Evolutionary conservation across 1,140 invertebrate genomes (phyloP), one percentile per base, ranked within the genome.

Genomic region (Diachasma alloeum): DNA sequence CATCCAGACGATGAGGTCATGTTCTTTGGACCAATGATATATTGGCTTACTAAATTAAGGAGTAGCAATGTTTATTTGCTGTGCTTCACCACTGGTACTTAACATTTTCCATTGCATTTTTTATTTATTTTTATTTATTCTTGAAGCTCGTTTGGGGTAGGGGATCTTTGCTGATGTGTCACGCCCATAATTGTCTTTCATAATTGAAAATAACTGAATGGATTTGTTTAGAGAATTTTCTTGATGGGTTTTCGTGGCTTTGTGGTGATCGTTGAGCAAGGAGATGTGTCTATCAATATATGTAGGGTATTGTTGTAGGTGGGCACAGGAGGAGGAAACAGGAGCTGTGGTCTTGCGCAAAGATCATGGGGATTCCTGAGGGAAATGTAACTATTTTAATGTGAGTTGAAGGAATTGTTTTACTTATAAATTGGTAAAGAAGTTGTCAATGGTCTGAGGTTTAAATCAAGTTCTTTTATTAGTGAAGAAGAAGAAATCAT

Each of bases 1-100:
- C 98, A 99, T 91, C 98, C 98, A 9, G 98, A 99, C 89, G 97
- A 98, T 85, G 98, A 99, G 87, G 97, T 96, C 79, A 99, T 99
- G 98, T 99, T 99, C 88, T 99, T 99, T 88, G 96, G 96, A 0
- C 98, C 98, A 8, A 93, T 96, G 22, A 93, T 99, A 76, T 91
- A 96, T 77, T 92, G 91, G 86, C 91, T 93, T 44, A 88, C 87
- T n/a, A 92, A 91, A 81, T 90, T 92, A 39, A 91, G 91, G 79
- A 91, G 89, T 81, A 93, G 89, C 81, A 90, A 92, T 80, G 91
- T 98, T 56, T 94, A 95, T 86, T 80, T 99, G 24, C 90, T 99
- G 19, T 99, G 97, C 89, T 90, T 99, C 74, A 95, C 96, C 9
- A 93, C 93, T 87, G 97, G 97, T 96, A 90, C 82, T 84, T 87